These are phyloP conservation scores for Tachystola acroxantha DNA, from an alignment of 2,888 invertebrate genomes.

Conservation along the genomic window DNA sequence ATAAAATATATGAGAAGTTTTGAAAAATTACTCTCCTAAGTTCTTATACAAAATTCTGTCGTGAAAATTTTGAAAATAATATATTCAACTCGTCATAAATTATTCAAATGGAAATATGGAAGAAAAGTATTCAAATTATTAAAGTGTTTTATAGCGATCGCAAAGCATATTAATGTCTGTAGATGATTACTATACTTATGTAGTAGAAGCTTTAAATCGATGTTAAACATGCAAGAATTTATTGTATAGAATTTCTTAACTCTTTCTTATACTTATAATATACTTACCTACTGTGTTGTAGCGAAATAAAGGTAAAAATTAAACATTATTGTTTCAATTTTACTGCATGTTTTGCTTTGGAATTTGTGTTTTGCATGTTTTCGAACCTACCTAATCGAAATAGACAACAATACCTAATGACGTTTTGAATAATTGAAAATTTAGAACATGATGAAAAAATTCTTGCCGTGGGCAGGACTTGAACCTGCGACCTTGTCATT, in stretches of 20 bases:
- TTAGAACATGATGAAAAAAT: too few relatives aligned
- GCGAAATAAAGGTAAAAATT: constrained; percentile 61
- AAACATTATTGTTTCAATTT: constrained; percentile 56
- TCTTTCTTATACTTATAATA: constrained; percentile 53
- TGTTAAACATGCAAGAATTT: constrained; percentile 52
- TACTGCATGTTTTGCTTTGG: constrained; percentile 4
- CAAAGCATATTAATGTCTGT: constrained; percentile 30
- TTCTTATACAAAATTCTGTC: too few relatives aligned
- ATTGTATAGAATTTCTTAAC: constrained; percentile 56
- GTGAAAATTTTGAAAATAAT: too few relatives aligned
- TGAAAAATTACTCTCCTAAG: too few relatives aligned
- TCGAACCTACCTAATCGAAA: too few relatives aligned
- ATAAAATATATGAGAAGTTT: neutral
- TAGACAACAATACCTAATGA: too few relatives aligned
- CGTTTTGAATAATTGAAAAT: too few relatives aligned
- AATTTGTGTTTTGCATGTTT: neutral
- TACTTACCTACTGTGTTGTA: constrained; percentile 56
- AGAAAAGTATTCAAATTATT: too few relatives aligned
- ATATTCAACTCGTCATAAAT: too few relatives aligned
- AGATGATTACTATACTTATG: constrained; percentile 42
- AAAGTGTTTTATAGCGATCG: neutral
- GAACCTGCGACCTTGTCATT: too few relatives aligned
- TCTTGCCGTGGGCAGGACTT: too few relatives aligned
- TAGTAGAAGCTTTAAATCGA: constrained; percentile 58
- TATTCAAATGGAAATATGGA: too few relatives aligned